phyloP scores from a whole-genome alignment of 2,113 vertebrate species.

The Periophthalmus modestus region DNA sequence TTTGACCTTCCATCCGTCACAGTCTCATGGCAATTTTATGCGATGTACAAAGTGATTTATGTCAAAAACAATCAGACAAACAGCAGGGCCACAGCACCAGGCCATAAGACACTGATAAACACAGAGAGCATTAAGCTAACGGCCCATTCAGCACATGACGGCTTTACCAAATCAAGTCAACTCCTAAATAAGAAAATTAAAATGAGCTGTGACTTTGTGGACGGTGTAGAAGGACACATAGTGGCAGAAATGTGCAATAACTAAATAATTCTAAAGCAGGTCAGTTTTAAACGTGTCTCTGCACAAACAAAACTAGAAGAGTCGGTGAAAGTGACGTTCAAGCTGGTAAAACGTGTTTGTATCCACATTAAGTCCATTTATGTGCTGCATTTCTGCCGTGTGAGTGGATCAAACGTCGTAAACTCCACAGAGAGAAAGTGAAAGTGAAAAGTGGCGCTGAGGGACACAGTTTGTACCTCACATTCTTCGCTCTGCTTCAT shows the following conservation, averaged over 20 bases:
- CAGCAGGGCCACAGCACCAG: neutral
- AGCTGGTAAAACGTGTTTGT: no score
- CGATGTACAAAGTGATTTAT: neutral
- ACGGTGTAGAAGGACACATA: conserved; percentile 13
- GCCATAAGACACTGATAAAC: conserved; percentile 9
- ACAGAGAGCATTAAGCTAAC: conserved; percentile 19
- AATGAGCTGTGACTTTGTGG: conserved; percentile 36
- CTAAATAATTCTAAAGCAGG: neutral
- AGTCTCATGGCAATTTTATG: neutral
- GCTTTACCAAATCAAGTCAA: conserved; percentile 35
- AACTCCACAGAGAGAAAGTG: no score
- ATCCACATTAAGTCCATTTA: no score
- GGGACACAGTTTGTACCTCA: no score
- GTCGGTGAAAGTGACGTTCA: no score
- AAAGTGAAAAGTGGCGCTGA: no score
- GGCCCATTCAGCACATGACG: conserved; percentile 13
- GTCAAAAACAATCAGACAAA: neutral
- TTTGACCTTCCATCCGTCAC: neutral
- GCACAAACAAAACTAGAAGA: no score
- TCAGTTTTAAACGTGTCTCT: neutral
- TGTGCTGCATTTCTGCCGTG: no score
- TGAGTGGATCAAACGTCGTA: no score
- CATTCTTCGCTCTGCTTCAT: no score
- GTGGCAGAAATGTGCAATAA: conserved; percentile 24
- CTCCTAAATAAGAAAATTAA: conserved; percentile 27